phyloP scores from a whole-genome alignment of 2,113 vertebrate genomes.

The Natator depressus region DNA sequence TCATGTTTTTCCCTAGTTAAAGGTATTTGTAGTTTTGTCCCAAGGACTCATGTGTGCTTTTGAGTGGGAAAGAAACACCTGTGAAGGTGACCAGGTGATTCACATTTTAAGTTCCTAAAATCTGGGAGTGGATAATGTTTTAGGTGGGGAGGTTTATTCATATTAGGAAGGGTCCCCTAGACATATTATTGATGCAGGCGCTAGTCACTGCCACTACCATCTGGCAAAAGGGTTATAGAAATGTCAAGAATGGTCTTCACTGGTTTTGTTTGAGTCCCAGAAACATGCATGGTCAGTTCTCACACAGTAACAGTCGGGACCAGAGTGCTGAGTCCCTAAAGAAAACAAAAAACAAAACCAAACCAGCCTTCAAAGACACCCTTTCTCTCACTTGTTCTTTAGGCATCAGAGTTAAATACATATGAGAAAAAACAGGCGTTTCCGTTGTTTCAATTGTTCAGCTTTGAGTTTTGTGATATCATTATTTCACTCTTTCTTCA shows the following conservation, averaged over 20 bases:
- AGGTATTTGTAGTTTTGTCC: neutral
- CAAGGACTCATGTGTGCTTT: neutral
- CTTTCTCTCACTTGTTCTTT: neutral
- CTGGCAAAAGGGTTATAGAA: neutral
- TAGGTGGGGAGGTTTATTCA: neutral
- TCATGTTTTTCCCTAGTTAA: neutral
- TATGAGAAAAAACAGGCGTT: neutral
- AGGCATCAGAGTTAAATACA: neutral
- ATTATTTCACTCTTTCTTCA: neutral
- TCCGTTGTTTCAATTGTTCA: neutral
- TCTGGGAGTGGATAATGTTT: neutral
- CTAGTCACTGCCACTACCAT: neutral
- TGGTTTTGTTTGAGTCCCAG: neutral
- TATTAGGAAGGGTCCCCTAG: neutral
- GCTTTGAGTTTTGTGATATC: neutral
- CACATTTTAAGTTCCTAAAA: neutral
- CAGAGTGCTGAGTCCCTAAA: neutral
- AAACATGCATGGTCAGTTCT: rapidly evolving
- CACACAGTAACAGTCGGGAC: neutral
- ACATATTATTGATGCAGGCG: neutral
- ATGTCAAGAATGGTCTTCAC: rapidly evolving
- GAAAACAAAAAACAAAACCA: too few species aligned
- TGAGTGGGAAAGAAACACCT: neutral
- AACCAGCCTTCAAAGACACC: neutral
- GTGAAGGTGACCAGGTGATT: neutral